Base-by-base conservation (phyloP, 2,113 vertebrate species). In the Eurystomus gularis region DNA sequence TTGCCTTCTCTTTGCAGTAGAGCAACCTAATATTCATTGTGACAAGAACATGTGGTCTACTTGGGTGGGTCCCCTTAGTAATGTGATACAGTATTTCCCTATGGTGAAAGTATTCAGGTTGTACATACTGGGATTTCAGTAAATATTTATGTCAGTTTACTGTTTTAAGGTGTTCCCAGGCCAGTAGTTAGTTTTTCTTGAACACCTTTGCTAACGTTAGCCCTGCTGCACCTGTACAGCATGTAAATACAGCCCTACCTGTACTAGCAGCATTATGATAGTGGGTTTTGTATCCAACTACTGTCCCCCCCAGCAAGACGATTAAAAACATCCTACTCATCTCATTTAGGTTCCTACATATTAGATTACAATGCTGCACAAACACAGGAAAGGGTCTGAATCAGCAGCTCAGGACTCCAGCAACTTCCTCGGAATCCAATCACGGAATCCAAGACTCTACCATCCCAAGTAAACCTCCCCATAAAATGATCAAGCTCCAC, bases 321-420 rank as follows among this genome's bases (percentile, higher is more conserved):
- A 72, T 58, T 66, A 54, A 90, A 93, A 91, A 75, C 61, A 88
- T 70, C 69, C 91, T 64, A 86, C 69, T 94, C 82, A 62, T 96
- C 93, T 90, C 15, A 3, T 94, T 91, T 79, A 83, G 72, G 25
- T 73, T 91, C 58, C 79, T 90, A 65, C 51, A 80, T 86, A 94
- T 82, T 77, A 65, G 33, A 78, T 82, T 77, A 91, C 71, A 90
- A 55, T 1, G 2, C 60, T 14, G 21, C 65, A 91, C 44, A 88
- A 78, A 84, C 48, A 52, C 0, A 7, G 69, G 23, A 79, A 79
- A 92, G 46, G 76, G 46, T 92, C 88, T 94, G 84, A 95, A 95
- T 94, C 86, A 96, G 94, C 89, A 95, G 29, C 65, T 75, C 1
- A 4, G 51, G 86, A 88, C 81, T 95, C 52, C 62, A 94, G 70